A percentile compares a stretch with the other conserved stretches of the same genome.
phyloP scores from a whole-genome alignment of 2,113 vertebrate species.

The Tragelaphus buxtoni region DNA sequence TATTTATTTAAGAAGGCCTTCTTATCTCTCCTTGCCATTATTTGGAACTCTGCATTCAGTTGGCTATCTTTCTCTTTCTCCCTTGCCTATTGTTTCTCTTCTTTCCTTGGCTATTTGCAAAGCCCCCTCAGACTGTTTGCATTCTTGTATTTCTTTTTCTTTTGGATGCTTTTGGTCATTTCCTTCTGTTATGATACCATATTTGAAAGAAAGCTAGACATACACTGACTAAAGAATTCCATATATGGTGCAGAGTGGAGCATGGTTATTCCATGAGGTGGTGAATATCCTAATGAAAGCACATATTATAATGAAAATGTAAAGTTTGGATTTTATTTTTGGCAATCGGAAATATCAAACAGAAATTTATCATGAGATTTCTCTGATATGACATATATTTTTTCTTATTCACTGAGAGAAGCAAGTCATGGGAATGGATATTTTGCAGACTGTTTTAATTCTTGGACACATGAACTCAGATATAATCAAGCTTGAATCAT shows the following conservation, averaged over 20 bases:
- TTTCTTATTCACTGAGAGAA: background rate
- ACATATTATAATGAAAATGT: background rate
- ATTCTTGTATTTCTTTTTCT: background rate
- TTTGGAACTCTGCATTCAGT: background rate
- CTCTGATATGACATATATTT: background rate
- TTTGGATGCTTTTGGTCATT: background rate
- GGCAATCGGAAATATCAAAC: background rate
- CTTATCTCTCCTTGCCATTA: background rate
- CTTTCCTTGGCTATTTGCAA: background rate
- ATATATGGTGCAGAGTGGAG: background rate
- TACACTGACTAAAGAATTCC: background rate
- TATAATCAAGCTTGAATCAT: background rate
- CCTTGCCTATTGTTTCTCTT: background rate
- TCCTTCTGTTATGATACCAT: background rate
- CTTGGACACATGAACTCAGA: background rate
- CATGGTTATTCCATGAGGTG: background rate
- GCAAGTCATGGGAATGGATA: background rate
- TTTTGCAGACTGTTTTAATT: background rate
- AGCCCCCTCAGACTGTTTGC: background rate
- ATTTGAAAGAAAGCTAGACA: background rate
- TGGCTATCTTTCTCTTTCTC: background rate
- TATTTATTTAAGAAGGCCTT: background rate
- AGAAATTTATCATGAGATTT: background rate
- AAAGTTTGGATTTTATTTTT: background rate
- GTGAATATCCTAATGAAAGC: background rate